Evolutionary conservation across 2,888 invertebrate genomes (phyloP), one percentile per base, ranked within the genome.

Genomic region (Dryobota labecula): DNA sequence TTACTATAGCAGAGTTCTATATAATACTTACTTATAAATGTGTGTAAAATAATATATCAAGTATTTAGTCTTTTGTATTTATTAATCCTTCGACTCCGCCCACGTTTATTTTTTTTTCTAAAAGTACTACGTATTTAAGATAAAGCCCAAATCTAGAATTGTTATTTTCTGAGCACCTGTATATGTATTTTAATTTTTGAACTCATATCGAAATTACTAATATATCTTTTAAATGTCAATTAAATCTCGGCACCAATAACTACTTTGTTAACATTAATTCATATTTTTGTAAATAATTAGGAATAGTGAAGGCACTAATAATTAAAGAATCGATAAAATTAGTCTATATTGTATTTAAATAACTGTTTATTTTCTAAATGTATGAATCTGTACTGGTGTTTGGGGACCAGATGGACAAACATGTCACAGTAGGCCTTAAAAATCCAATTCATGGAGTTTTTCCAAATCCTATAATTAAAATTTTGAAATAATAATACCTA

Each of bases 401-500:
- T 89, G 83, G 93, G 94, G 94, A 94, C 94, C 94, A 94, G 91
- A 89, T 81, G 88, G 89, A 91, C 87, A 87, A 78, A 86, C 82
- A 90, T 90, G 88, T 91, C 90, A 86, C 86, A 70, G 86, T 90
- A 90, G 89, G 90, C 92, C 90, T 91, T 92, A 89, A 73, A 83
- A 73, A 83, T 87, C 85, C 87, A 87, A 86, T 85, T 86, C 84
- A 86, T 80, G 85, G 86, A 80, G 75, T 88, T 86, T 89, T 86
- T 87, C 83, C 84, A 87, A 78, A 80, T 73, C 84, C 80, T 84
- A 78, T 73, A 73, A 61, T 74, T 61, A 70, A 79, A 71, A 53
- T 64, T 66, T 83, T 84, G 70, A 76, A 80, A 82, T 83, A 77
- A 76, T 76, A 75, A 75, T 73, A 76, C 73, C 76, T 79, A 89